Percentiles rank a stretch among this genome's conserved stretches.
Evolutionary conservation across 2,797 vertebrate genomes (phyloP).

Genomic region (Aphelocoma californica): DNA sequence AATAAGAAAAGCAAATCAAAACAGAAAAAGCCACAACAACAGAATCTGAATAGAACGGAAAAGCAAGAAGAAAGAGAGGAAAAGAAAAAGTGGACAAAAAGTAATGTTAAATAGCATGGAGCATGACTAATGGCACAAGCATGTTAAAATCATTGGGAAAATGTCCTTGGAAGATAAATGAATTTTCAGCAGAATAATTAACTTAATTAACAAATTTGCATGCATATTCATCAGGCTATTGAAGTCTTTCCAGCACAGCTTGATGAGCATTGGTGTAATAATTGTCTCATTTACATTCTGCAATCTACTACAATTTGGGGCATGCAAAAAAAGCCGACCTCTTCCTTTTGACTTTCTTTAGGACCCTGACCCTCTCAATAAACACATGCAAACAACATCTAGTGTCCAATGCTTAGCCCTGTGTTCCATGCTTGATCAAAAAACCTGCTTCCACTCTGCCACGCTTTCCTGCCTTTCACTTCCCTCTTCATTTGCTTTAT

Average conservation of each 20-base stretch:
- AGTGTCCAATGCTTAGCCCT: constrained; percentile 58
- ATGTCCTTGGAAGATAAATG: constrained; percentile 99
- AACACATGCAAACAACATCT: constrained; percentile 44
- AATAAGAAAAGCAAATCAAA: constrained; percentile 40
- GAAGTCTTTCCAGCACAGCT: constrained; percentile 99
- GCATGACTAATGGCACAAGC: constrained; percentile 99
- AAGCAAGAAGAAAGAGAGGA: constrained; percentile 52
- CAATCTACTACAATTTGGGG: constrained; percentile 94
- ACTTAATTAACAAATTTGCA: constrained; percentile 99
- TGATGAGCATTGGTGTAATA: constrained; percentile 99
- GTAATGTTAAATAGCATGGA: constrained; percentile 92
- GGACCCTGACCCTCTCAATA: constrained; percentile 62
- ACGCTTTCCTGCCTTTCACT: constrained; percentile 5
- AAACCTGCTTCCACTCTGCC: constrained; percentile 15
- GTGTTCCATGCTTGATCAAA: not conserved
- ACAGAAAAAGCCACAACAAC: constrained; percentile 57
- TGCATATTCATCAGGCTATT: constrained; percentile 99
- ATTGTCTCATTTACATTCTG: constrained; percentile 99
- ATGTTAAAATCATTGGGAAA: constrained; percentile 99
- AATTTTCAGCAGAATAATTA: constrained; percentile 99
- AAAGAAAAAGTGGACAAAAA: constrained; percentile 90
- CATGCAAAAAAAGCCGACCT: constrained; percentile 75
- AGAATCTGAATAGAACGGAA: constrained; percentile 39
- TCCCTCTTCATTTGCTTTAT: constrained; percentile 7
- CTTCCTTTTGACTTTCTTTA: constrained; percentile 80